A percentile compares a stretch with the other conserved stretches of the same genome.
phyloP scores from a whole-genome alignment of 2,888 invertebrate genomes.

The Cantharis flavilabris region DNA sequence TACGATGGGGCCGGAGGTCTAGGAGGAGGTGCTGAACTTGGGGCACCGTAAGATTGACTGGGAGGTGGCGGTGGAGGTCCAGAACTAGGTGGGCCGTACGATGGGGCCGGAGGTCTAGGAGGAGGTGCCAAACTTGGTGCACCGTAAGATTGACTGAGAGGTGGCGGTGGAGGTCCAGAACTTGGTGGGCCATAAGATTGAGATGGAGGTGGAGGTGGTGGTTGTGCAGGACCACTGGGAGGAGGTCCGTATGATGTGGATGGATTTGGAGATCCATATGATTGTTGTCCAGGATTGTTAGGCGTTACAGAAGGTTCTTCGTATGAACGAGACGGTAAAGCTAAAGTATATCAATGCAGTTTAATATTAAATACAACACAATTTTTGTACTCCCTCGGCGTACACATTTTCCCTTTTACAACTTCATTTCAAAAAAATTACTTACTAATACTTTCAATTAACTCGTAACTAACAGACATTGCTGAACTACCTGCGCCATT shows the following conservation, averaged over 20 bases:
- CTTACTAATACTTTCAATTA: not conserved
- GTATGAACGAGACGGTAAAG: not conserved
- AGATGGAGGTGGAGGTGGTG: not conserved
- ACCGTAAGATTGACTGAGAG: constrained; percentile 33
- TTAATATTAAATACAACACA: not conserved
- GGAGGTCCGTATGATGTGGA: not conserved
- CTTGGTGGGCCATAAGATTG: not conserved
- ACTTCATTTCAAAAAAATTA: not conserved
- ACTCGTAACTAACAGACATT: not conserved
- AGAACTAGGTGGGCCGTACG: constrained; percentile 21
- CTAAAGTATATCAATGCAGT: not conserved
- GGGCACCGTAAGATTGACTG: too few species aligned
- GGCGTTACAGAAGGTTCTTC: not conserved
- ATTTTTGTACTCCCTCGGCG: not conserved
- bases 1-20: not conserved
- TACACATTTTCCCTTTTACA: not conserved
- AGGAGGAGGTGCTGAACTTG: not conserved
- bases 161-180: constrained; percentile 7
- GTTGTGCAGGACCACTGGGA: not conserved
- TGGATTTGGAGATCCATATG: not conserved
- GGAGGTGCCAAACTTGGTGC: not conserved
- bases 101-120: not conserved
- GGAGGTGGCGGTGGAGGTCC: too few species aligned
- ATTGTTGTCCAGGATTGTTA: not conserved
- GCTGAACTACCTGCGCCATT: not conserved